These are phyloP conservation scores for Ganaspis brasiliensis DNA, from an alignment of 2,888 invertebrate genomes.

Conservation along the genomic window DNA sequence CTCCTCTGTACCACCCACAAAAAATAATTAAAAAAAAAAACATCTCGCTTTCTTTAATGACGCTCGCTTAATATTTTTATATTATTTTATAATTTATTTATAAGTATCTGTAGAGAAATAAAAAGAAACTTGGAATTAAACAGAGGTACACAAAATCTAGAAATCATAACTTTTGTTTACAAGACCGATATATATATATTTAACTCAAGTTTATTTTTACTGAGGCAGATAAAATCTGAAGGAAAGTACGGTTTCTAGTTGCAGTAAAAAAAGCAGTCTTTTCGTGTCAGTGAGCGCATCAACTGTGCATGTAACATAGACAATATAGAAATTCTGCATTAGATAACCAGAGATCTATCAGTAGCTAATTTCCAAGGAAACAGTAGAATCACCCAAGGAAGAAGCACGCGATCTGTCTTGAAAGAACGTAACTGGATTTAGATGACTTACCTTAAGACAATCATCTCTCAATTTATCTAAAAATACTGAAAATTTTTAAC, in stretches of 20 bases:
- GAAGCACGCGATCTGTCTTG: slow-evolving; percentile 32
- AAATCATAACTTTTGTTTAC: too few relatives aligned
- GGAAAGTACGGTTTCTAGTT: slow-evolving; percentile 15
- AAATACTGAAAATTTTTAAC: background rate
- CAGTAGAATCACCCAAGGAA: slow-evolving; percentile 28
- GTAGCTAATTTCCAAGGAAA: slow-evolving; percentile 20
- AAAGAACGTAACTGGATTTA: slow-evolving; percentile 2
- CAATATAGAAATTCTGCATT: slow-evolving; percentile 2
- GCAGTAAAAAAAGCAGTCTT: background rate
- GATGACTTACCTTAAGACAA: slow-evolving; percentile 1
- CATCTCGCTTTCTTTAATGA: background rate
- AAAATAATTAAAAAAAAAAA: background rate
- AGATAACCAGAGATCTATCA: slow-evolving; percentile 20
- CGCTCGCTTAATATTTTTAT: background rate
- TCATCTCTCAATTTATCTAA: background rate
- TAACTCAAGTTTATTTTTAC: background rate
- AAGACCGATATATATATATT: too few relatives aligned
- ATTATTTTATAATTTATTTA: background rate
- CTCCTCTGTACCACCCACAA: slow-evolving; percentile 6
- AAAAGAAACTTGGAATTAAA: too few relatives aligned
- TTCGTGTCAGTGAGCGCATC: slow-evolving; percentile 9
- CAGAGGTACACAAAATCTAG: too few relatives aligned
- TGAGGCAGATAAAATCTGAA: background rate
- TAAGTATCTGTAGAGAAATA: too few relatives aligned
- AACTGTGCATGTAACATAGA: background rate